Percentiles rank a stretch among this genome's conserved stretches.
Evolutionary conservation across 2,797 vertebrate species (phyloP).

Genomic region (Sandelia bainsii): DNA sequence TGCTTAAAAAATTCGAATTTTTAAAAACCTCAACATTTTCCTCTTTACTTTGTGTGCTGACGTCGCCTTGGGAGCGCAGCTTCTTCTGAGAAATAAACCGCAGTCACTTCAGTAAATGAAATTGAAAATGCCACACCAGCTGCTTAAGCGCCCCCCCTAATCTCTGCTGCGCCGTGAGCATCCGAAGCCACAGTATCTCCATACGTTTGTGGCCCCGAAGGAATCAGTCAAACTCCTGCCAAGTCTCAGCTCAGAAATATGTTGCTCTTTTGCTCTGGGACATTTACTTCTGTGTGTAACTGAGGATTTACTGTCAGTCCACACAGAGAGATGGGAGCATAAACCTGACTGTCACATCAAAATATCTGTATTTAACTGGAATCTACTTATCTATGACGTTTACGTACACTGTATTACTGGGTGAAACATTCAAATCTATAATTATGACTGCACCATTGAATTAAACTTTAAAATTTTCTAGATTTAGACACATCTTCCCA

Average conservation of each 20-base stretch:
- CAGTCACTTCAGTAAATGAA: constrained; percentile 14
- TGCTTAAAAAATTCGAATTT: too few species aligned
- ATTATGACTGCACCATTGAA: too few species aligned
- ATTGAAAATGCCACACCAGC: constrained; percentile 6
- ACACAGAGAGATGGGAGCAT: background rate
- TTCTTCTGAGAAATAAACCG: constrained; percentile 10
- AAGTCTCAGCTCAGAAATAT: background rate
- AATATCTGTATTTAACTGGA: background rate
- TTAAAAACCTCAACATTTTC: too few species aligned
- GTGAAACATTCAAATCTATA: too few species aligned
- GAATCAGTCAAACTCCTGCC: constrained; percentile 3
- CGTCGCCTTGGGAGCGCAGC: background rate
- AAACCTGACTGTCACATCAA: background rate
- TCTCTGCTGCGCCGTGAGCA: background rate
- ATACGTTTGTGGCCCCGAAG: background rate
- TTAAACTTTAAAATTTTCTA: too few species aligned
- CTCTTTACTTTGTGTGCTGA: background rate
- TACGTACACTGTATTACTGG: too few species aligned
- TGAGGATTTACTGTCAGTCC: constrained; percentile 24
- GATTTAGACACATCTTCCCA: too few species aligned
- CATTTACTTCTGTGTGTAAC: background rate
- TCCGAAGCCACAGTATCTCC: background rate
- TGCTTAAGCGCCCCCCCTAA: constrained; percentile 4
- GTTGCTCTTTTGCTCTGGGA: background rate
- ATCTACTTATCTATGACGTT: too few species aligned